These are phyloP conservation scores for Bufotes viridis DNA, from an alignment of 2,797 vertebrate species.

Conservation along the genomic window DNA sequence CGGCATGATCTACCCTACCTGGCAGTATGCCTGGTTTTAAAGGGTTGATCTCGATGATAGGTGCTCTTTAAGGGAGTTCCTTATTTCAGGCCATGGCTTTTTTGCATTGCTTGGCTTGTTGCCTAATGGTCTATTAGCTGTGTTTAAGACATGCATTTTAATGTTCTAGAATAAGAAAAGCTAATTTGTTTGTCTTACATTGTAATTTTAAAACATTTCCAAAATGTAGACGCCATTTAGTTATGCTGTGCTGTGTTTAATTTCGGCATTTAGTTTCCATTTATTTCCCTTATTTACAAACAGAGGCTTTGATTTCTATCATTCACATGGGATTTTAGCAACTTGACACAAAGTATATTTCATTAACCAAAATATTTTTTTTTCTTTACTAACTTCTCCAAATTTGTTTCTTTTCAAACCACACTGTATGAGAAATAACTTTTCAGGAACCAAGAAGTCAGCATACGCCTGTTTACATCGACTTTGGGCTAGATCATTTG, in stretches of 20 bases:
- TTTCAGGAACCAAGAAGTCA: slow-evolving; percentile 25
- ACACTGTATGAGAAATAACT: slow-evolving; percentile 19
- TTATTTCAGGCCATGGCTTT: background rate
- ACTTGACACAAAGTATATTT: slow-evolving; percentile 3
- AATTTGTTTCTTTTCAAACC: slow-evolving; percentile 15
- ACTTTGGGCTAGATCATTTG: slow-evolving; percentile 33
- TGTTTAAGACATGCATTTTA: background rate
- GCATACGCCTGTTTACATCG: slow-evolving; percentile 40
- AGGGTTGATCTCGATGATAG: too few species aligned
- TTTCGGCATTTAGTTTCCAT: background rate
- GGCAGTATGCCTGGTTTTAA: too few species aligned
- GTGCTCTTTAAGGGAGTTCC: background rate
- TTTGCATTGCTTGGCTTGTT: background rate
- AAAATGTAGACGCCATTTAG: background rate
- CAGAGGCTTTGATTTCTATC: background rate
- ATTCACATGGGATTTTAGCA: background rate
- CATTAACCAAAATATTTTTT: slow-evolving; percentile 6
- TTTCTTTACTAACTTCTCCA: background rate
- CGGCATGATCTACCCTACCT: too few species aligned
- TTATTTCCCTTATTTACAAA: slow-evolving; percentile 18
- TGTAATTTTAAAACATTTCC: background rate
- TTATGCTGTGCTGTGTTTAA: slow-evolving; percentile 7
- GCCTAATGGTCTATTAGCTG: slow-evolving; percentile 7
- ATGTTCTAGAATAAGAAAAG: background rate
- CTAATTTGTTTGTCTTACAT: background rate